Evolutionary conservation across 2,888 invertebrate species (phyloP).

Genomic region (Drosophila crucigera): DNA sequence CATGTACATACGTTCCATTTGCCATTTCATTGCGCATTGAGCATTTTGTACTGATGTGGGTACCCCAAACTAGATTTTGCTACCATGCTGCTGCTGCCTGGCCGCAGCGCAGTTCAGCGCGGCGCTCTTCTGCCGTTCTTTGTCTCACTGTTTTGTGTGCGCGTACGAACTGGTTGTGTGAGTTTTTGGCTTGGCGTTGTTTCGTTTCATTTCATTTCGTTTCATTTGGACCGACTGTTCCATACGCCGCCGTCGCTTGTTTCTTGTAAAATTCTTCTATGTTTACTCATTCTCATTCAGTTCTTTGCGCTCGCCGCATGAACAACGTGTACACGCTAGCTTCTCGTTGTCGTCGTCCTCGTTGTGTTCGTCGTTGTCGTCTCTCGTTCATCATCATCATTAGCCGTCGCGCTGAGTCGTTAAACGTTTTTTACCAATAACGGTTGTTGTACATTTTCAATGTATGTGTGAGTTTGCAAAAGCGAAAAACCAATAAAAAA

Average conservation of each 20-base stretch:
- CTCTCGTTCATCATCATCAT: conserved; percentile 40
- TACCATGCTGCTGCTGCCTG: conserved; percentile 37
- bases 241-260: conserved; percentile 41
- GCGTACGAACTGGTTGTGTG: conserved; percentile 73
- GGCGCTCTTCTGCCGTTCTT: conserved; percentile 55
- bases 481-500: conserved; percentile 58
- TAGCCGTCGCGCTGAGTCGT: conserved; percentile 43
- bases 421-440: conserved; percentile 43
- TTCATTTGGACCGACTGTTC: conserved; percentile 29
- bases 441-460: conserved; percentile 47
- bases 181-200: conserved; percentile 65
- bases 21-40: conserved; percentile 64
- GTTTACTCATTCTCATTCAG: conserved; percentile 74
- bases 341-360: conserved; percentile 49
- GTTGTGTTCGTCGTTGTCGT: conserved; percentile 54
- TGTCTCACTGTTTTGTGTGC: conserved; percentile 61
- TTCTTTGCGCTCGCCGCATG: conserved; percentile 77
- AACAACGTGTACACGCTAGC: conserved; percentile 68
- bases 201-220: conserved; percentile 37
- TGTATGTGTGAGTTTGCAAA: conserved; percentile 53
- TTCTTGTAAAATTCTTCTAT: conserved; percentile 77
- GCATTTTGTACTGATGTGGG: conserved; percentile 44
- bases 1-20: conserved; percentile 59
- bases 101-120: conserved; percentile 21
- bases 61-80: conserved; percentile 71